phyloP scores from a whole-genome alignment of 2,797 vertebrate genomes.

The Limosa lapponica region DNA sequence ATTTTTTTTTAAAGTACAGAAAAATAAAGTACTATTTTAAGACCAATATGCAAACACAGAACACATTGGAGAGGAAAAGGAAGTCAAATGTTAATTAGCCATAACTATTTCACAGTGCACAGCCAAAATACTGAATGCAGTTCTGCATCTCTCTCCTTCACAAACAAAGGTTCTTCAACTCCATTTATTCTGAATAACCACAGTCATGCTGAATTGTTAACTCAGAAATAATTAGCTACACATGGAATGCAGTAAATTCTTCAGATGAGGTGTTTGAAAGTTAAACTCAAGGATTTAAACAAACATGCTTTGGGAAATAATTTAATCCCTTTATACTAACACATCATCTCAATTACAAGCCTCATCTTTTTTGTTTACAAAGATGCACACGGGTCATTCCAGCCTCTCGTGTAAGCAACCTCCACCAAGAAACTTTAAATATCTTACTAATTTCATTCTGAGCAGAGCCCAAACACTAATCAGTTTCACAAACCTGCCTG shows the following conservation, averaged over 20 bases:
- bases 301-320: not conserved
- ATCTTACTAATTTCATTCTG: not conserved
- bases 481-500: not conserved
- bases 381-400: not conserved
- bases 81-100: not conserved
- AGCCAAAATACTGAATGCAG: not conserved
- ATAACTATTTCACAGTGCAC: not conserved
- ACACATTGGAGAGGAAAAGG: not conserved
- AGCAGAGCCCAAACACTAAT: not conserved
- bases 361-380: not conserved
- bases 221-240: not conserved
- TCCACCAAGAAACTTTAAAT: not conserved
- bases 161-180: not conserved
- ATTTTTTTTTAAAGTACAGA: not conserved
- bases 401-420: not conserved
- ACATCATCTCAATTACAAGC: not conserved
- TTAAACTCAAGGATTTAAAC: not conserved
- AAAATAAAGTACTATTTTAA: not conserved
- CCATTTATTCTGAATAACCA: not conserved
- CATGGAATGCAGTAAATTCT: not conserved
- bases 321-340: not conserved
- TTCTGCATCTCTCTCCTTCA: not conserved
- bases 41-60: not conserved
- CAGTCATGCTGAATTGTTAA: not conserved
- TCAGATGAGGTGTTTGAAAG: not conserved